These are phyloP conservation scores for Heliconius erato DNA, from an alignment of 2,888 invertebrate genomes.

Conservation along the genomic window DNA sequence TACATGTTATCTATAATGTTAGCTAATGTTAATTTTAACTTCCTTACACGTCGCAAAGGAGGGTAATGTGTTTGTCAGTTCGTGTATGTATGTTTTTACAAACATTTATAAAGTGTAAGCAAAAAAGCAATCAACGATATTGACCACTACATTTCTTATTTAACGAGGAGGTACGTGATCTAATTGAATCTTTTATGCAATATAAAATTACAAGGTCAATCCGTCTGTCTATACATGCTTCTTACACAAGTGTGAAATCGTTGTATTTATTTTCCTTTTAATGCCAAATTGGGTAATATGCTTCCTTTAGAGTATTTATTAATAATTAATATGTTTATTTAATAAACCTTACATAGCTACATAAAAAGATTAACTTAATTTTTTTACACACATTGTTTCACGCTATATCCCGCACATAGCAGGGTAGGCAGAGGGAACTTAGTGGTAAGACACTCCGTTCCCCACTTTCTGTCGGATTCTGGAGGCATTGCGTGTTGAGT, in stretches of 20 bases:
- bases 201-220: slow-evolving; percentile 14
- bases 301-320: not conserved
- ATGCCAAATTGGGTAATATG: not conserved
- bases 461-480: too few relatives aligned
- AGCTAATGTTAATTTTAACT: not conserved
- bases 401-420: too few relatives aligned
- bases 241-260: not conserved
- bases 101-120: not conserved
- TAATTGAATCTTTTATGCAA: slow-evolving; percentile 16
- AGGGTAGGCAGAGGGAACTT: too few relatives aligned
- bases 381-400: too few relatives aligned
- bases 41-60: not conserved
- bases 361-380: too few relatives aligned
- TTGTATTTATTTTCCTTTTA: not conserved
- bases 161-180: slow-evolving; percentile 11
- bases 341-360: too few relatives aligned
- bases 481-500: too few relatives aligned
- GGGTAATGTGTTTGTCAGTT: not conserved
- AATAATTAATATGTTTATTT: too few relatives aligned
- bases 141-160: not conserved
- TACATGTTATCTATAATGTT: not conserved
- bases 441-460: too few relatives aligned
- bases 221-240: not conserved
- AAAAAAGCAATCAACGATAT: too few relatives aligned
- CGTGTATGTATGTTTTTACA: not conserved